Conservation (phyloP, 2,888 invertebrate species). For the Ophion ellenae region DNA sequence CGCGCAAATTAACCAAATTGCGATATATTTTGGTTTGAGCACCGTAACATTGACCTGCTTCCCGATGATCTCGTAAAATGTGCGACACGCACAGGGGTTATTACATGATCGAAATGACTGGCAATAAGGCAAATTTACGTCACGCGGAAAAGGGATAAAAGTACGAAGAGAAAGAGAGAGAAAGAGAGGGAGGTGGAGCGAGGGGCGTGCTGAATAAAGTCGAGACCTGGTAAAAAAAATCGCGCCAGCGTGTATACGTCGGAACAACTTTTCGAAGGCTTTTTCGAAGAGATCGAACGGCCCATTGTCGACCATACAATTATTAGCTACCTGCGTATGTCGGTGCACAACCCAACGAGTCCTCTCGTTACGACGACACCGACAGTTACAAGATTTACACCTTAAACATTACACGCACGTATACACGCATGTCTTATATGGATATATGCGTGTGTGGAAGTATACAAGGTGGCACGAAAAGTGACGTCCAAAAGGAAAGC, state of each 20-base stretch:
- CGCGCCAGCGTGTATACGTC: constrained; percentile 4
- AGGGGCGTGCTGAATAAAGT: constrained; percentile 32
- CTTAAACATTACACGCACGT: constrained; percentile 24
- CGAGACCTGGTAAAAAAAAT: background rate
- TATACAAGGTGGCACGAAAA: background rate
- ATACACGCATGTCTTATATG: background rate
- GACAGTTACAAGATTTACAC: constrained; percentile 63
- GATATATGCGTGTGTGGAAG: background rate
- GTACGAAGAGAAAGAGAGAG: background rate
- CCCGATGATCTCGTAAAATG: constrained; percentile 72
- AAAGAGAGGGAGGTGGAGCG: background rate
- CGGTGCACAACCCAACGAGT: constrained; percentile 20
- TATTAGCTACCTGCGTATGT: constrained; percentile 43
- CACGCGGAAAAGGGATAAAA: constrained; percentile 36
- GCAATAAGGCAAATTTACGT: constrained; percentile 58
- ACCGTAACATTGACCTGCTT: constrained; percentile 77
- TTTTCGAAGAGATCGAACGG: constrained; percentile 62
- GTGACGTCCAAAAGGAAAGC: background rate
- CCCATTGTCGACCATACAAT: constrained; percentile 67
- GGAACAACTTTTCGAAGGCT: constrained; percentile 62
- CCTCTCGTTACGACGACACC: constrained; percentile 52
- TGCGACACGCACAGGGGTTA: constrained; percentile 56
- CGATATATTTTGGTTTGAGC: constrained; percentile 19
- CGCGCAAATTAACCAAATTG: background rate
- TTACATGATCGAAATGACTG: constrained; percentile 60